Conservation (phyloP, 2,888 invertebrate species). For the Pyralis farinalis region DNA sequence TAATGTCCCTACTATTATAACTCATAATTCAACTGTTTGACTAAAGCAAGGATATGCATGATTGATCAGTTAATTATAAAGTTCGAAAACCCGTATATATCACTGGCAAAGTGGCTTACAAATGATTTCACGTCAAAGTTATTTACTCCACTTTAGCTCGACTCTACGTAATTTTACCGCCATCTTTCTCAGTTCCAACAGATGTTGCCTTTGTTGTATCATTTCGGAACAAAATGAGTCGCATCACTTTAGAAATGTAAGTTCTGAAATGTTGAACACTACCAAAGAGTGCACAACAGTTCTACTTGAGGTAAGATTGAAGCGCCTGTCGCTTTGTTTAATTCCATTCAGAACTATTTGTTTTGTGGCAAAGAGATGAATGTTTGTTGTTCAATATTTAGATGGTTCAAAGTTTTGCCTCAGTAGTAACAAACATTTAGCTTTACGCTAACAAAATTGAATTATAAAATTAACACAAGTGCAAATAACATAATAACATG, state of each 20-base stretch:
- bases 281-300: conserved; percentile 3
- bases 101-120: not conserved
- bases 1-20: too few species aligned
- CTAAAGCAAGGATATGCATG: not conserved
- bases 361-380: too few species aligned
- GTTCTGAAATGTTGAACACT: conserved; percentile 3
- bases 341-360: too few species aligned
- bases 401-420: too few species aligned
- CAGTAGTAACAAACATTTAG: too few species aligned
- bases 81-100: not conserved
- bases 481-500: too few species aligned
- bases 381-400: too few species aligned
- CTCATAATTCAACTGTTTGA: too few species aligned
- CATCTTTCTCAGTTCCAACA: conserved; percentile 2
- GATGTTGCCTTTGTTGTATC: conserved; percentile 3
- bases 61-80: not conserved
- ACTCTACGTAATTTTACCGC: not conserved
- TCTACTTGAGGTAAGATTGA: conserved; percentile 1
- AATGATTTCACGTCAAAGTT: not conserved
- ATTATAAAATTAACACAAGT: too few species aligned
- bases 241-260: not conserved
- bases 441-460: too few species aligned
- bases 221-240: conserved; percentile 3
- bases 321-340: not conserved
- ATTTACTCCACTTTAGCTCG: not conserved